Evolutionary conservation across 2,113 vertebrate genomes (phyloP).

Genomic region (rabbit (Oryctolagus cuniculus)): DNA sequence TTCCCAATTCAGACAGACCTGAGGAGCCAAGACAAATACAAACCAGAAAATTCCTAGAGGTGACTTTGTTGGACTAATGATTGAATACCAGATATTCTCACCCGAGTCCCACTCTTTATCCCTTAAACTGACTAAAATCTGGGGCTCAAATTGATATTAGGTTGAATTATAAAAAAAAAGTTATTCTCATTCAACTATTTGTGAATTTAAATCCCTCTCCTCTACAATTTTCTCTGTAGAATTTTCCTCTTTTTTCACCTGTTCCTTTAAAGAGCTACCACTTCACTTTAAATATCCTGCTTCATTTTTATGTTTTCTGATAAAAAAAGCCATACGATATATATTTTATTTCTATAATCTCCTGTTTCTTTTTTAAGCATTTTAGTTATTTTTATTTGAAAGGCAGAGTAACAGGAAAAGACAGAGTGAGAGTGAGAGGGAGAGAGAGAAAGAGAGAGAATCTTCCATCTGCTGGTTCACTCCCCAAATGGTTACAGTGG

Average conservation of each 20-base stretch:
- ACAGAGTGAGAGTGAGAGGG: too few species aligned
- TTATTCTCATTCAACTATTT: neutral
- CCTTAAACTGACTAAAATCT: neutral
- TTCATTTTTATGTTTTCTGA: neutral
- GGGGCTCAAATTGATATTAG: neutral
- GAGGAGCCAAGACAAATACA: neutral
- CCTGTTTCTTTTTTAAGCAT: neutral
- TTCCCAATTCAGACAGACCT: neutral
- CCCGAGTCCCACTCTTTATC: neutral
- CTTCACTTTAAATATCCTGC: neutral
- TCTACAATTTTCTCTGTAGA: neutral
- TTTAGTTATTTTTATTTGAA: too few species aligned
- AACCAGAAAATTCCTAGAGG: neutral
- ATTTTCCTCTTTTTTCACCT: neutral
- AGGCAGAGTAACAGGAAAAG: too few species aligned
- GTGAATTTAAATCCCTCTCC: neutral
- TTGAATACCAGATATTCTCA: neutral
- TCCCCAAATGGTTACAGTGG: too few species aligned
- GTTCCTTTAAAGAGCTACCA: neutral
- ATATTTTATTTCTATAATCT: neutral
- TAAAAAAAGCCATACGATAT: neutral
- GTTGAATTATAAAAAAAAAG: neutral
- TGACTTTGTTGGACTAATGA: neutral
- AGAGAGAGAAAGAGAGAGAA: too few species aligned
- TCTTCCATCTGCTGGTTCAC: too few species aligned